These are phyloP conservation scores for Microcebus jonahi DNA, from an alignment of 2,113 vertebrate genomes.

Conservation along the genomic window DNA sequence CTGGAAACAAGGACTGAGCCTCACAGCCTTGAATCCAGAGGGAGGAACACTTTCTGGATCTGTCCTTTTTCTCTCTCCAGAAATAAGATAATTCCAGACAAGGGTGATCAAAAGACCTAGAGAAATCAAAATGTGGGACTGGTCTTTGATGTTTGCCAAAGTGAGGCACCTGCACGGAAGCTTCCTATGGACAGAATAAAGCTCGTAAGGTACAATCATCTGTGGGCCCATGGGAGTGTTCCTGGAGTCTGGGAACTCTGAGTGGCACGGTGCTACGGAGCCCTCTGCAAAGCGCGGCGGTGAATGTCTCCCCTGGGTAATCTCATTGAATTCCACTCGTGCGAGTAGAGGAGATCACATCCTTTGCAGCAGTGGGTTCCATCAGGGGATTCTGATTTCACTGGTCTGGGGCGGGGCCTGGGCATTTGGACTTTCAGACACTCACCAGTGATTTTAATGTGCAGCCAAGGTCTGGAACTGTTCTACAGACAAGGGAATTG, in stretches of 20 bases:
- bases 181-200: neutral
- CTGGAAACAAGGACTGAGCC: neutral
- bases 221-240: neutral
- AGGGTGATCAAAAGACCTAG: constrained; percentile 1
- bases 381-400: neutral
- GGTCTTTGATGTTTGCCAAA: neutral
- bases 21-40: neutral
- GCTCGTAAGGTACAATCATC: neutral
- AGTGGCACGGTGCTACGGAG: accelerated
- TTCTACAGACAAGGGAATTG: neutral
- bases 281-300: neutral
- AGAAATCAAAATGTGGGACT: constrained; percentile 6
- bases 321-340: neutral
- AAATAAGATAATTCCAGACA: neutral
- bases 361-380: neutral
- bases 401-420: neutral
- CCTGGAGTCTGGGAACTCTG: neutral
- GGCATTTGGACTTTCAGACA: constrained; percentile 1
- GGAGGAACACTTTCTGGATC: neutral
- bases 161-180: neutral
- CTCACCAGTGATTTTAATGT: neutral
- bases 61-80: neutral
- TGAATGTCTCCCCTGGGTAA: neutral
- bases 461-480: neutral
- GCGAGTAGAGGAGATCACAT: neutral